Conservation (phyloP, 2,113 vertebrate species). For the Amia ocellicauda region DNA sequence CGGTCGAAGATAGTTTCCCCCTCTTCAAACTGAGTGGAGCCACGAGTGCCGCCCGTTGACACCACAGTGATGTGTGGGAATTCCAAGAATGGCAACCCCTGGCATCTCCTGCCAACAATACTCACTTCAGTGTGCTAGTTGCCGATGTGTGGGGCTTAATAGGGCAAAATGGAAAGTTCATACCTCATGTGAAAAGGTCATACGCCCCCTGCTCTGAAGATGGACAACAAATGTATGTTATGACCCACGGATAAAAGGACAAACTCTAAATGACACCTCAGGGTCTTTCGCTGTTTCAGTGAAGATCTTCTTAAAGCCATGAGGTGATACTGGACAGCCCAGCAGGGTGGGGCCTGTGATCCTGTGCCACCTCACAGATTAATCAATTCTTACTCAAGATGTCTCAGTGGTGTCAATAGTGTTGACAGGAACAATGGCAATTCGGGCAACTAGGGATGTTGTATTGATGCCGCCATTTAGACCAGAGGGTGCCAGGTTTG, state of each 20-base stretch:
- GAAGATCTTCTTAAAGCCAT: constrained; percentile 16
- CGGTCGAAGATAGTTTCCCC: no score
- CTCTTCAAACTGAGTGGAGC: no score
- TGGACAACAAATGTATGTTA: constrained; percentile 46
- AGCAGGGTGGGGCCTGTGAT: neutral
- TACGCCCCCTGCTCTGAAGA: constrained; percentile 46
- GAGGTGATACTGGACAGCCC: constrained; percentile 18
- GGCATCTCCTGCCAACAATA: constrained; percentile 35
- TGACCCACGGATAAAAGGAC: constrained; percentile 39
- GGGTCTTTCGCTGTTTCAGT: constrained; percentile 23
- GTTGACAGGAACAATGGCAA: constrained; percentile 7
- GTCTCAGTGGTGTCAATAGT: constrained; percentile 20
- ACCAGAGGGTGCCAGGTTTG: neutral
- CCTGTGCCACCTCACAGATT: neutral
- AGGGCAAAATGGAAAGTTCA: constrained; percentile 36
- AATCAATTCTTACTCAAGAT: neutral
- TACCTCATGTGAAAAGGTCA: constrained; percentile 40
- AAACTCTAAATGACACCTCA: constrained; percentile 18
- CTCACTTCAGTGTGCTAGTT: constrained; percentile 23
- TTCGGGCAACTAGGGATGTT: neutral
- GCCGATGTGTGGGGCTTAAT: constrained; percentile 38
- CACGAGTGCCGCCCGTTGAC: no score
- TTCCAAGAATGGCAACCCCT: constrained; percentile 59
- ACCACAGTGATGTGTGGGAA: no score
- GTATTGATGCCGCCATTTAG: neutral